phyloP scores from a whole-genome alignment of 1,140 invertebrate genomes.

The Battus philenor region DNA sequence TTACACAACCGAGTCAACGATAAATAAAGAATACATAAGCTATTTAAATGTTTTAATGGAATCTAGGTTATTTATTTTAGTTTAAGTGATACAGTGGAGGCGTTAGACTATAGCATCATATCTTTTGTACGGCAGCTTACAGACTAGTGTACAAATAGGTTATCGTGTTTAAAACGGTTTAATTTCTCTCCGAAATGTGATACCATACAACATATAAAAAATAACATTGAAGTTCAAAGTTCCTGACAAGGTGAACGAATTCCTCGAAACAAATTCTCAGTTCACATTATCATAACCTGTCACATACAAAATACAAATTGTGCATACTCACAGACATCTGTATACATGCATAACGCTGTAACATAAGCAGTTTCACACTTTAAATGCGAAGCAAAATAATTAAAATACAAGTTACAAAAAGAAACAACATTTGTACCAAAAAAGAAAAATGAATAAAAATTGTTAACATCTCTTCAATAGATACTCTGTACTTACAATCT shows the following conservation, averaged over 20 bases:
- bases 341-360: constrained; percentile 71
- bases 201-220: constrained; percentile 24
- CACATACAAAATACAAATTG: constrained; percentile 57
- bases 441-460: constrained; percentile 26
- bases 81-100: constrained; percentile 66
- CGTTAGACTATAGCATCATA: constrained; percentile 43
- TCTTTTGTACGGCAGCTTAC: constrained; percentile 48
- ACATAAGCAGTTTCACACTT: constrained; percentile 71
- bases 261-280: background rate
- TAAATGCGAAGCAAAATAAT: constrained; percentile 68
- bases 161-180: constrained; percentile 32
- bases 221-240: constrained; percentile 18
- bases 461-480: constrained; percentile 50
- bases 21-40: constrained; percentile 55
- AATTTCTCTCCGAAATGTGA: constrained; percentile 17
- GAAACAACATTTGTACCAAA: constrained; percentile 66
- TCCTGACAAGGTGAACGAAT: background rate
- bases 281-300: constrained; percentile 11
- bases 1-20: constrained; percentile 71
- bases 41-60: constrained; percentile 34
- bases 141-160: constrained; percentile 59
- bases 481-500: constrained; percentile 69
- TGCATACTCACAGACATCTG: constrained; percentile 73
- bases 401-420: constrained; percentile 41
- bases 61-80: constrained; percentile 49